Percentiles rank a stretch among this genome's conserved stretches.
phyloP scores from a whole-genome alignment of 2,888 invertebrate genomes.

The Cheilosia scutellata region DNA sequence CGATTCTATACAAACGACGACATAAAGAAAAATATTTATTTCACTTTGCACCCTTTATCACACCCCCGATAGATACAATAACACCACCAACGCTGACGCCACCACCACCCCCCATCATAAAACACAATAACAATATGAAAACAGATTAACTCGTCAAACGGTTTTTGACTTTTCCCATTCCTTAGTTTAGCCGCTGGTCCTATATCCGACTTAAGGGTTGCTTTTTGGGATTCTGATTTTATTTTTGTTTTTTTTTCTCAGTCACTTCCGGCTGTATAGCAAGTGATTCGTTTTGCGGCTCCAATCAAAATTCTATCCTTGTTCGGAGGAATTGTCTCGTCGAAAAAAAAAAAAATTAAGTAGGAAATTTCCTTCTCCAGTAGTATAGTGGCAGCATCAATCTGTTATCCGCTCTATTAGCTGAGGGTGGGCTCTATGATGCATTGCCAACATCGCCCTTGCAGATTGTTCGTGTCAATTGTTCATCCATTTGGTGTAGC shows the following conservation, averaged over 20 bases:
- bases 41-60: constrained; percentile 65
- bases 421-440: constrained; percentile 66
- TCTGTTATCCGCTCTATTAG: constrained; percentile 76
- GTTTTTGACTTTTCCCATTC: constrained; percentile 75
- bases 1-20: constrained; percentile 54
- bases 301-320: constrained; percentile 75
- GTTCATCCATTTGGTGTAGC: constrained; percentile 54
- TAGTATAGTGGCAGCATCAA: constrained; percentile 59
- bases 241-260: constrained; percentile 13
- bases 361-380: constrained; percentile 45
- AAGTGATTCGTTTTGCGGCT: constrained; percentile 76
- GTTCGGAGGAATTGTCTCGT: constrained; percentile 33
- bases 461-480: constrained; percentile 72
- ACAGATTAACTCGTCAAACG: constrained; percentile 78
- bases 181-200: neutral
- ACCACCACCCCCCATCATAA: constrained; percentile 60
- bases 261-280: constrained; percentile 51
- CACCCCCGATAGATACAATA: constrained; percentile 40
- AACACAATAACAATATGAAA: constrained; percentile 75
- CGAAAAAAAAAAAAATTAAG: neutral
- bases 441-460: constrained; percentile 58
- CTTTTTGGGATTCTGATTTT: constrained; percentile 40
- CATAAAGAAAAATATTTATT: constrained; percentile 69
- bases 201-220: constrained; percentile 17
- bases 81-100: constrained; percentile 31